phyloP scores from a whole-genome alignment of 2,888 invertebrate species.

The Cremastobaeus sp. region DNA sequence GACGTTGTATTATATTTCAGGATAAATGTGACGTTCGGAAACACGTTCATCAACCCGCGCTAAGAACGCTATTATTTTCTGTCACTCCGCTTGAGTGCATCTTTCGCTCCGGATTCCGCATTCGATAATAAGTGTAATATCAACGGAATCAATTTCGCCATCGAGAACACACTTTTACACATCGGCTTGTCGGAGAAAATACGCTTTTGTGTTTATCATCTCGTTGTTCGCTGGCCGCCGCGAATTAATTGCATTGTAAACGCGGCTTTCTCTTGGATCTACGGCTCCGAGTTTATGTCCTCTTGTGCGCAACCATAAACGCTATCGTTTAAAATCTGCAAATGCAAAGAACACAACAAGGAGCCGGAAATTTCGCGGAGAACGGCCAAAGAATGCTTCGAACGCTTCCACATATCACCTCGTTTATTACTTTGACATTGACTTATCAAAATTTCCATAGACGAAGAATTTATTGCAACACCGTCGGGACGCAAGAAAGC shows the following conservation, averaged over 20 bases:
- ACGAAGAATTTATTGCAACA: constrained; percentile 44
- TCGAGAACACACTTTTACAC: too few relatives aligned
- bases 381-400: constrained; percentile 1
- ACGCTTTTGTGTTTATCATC: too few relatives aligned
- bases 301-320: too few relatives aligned
- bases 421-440: constrained; percentile 47
- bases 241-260: too few relatives aligned
- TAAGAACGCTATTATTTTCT: constrained; percentile 12
- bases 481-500: constrained; percentile 28
- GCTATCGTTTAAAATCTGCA: neutral
- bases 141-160: too few relatives aligned
- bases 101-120: too few relatives aligned
- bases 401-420: constrained; percentile 16
- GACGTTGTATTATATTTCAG: constrained; percentile 40
- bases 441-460: constrained; percentile 53
- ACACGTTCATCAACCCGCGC: constrained; percentile 7
- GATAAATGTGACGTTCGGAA: constrained; percentile 26
- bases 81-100: neutral
- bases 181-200: too few relatives aligned
- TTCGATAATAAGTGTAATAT: too few relatives aligned
- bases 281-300: too few relatives aligned
- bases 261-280: too few relatives aligned
- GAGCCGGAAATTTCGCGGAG: neutral
- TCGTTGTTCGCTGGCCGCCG: too few relatives aligned
- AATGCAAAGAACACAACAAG: constrained; percentile 4